phyloP scores from a whole-genome alignment of 2,797 vertebrate species.

The Vespertilio murinus region DNA sequence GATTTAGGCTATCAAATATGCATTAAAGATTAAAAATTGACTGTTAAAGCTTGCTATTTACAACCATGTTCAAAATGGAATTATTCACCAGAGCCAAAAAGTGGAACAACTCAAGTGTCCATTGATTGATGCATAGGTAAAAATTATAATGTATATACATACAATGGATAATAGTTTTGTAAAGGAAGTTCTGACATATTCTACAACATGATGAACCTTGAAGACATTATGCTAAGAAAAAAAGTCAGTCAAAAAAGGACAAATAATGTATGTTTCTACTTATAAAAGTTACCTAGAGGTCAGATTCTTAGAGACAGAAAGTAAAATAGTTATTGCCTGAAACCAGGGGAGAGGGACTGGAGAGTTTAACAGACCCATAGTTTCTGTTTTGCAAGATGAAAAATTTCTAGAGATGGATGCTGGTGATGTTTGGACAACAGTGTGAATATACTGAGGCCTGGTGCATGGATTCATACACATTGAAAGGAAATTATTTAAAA shows the following conservation, averaged over 20 bases:
- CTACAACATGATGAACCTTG: background rate
- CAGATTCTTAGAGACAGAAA: background rate
- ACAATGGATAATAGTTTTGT: background rate
- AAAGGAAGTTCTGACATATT: background rate
- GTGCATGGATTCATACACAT: too few species aligned
- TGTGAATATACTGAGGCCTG: background rate
- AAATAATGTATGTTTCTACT: background rate
- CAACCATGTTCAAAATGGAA: background rate
- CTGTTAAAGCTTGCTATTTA: constrained; percentile 6
- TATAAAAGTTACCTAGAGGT: background rate
- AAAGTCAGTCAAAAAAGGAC: background rate
- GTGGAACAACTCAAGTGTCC: background rate
- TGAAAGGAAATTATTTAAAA: too few species aligned
- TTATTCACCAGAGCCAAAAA: background rate
- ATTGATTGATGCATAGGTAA: background rate
- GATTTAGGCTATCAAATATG: background rate
- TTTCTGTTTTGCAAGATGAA: background rate
- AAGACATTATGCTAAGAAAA: background rate
- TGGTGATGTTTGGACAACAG: background rate
- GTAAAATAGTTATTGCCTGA: background rate
- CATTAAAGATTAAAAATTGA: background rate
- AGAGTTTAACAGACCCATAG: background rate
- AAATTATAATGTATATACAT: background rate
- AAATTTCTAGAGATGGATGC: background rate
- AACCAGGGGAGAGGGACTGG: fast-evolving